A percentile compares a stretch with the other conserved stretches of the same genome.
phyloP scores from a whole-genome alignment of 2,888 invertebrate species.

The Steinernema carpocapsae region DNA sequence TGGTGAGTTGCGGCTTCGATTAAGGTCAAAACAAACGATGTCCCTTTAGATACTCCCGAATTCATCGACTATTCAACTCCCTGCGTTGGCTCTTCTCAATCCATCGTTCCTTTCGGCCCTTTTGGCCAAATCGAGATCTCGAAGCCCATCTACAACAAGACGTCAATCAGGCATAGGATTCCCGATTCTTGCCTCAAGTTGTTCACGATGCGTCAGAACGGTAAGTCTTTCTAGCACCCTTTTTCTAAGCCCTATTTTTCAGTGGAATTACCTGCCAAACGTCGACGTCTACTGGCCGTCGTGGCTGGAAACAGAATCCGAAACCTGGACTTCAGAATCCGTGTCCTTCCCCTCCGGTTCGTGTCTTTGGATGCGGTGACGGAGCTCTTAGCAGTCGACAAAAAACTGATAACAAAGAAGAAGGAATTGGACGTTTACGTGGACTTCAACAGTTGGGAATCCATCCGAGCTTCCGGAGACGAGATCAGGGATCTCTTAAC shows the following conservation, averaged over 20 bases:
- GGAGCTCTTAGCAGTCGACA: background rate
- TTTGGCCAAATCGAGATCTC: background rate
- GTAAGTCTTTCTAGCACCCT: background rate
- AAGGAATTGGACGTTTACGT: conserved; percentile 12
- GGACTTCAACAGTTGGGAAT: conserved; percentile 15
- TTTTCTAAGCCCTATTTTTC: background rate
- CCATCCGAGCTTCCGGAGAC: conserved; percentile 1
- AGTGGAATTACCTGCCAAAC: background rate
- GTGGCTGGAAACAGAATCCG: background rate
- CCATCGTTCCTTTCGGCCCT: background rate
- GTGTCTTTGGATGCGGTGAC: background rate
- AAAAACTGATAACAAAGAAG: background rate
- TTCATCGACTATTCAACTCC: background rate
- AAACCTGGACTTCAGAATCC: background rate
- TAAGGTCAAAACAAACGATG: background rate
- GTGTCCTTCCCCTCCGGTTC: background rate
- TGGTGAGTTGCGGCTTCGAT: background rate
- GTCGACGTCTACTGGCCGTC: background rate
- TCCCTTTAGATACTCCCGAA: background rate
- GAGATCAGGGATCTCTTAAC: background rate
- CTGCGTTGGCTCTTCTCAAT: background rate
- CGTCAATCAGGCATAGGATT: background rate
- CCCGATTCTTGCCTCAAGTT: background rate
- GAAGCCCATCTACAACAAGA: conserved; percentile 13
- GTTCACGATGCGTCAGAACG: background rate